phyloP scores from a whole-genome alignment of 2,113 vertebrate species.

The Perca schrenkii region DNA sequence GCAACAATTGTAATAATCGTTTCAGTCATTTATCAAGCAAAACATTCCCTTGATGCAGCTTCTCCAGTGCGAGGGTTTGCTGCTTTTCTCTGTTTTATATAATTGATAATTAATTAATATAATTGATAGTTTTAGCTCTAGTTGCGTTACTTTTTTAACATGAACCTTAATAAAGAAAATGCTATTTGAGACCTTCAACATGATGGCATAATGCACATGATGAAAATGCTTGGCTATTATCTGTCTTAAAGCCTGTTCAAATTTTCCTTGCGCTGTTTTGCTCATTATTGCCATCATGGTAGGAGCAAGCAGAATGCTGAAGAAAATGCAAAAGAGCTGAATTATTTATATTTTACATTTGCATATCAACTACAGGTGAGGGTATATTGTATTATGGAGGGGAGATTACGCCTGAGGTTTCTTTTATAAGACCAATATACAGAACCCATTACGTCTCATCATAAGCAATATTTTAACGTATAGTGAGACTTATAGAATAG shows the following conservation, averaged over 20 bases:
- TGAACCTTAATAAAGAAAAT: background rate
- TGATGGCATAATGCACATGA: background rate
- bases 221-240: background rate
- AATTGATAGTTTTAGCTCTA: background rate
- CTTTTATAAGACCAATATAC: constrained; percentile 53
- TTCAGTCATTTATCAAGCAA: background rate
- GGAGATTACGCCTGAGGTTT: constrained; percentile 56
- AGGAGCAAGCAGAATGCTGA: constrained; percentile 25
- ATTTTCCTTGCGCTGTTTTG: constrained; percentile 31
- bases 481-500: background rate
- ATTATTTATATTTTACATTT: constrained; percentile 77
- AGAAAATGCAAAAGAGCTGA: constrained; percentile 55
- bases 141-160: background rate
- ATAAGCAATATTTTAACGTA: constrained; percentile 48
- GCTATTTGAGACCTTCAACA: background rate
- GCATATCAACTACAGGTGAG: constrained; percentile 67
- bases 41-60: background rate
- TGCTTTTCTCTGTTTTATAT: background rate
- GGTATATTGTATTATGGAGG: constrained; percentile 51
- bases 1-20: background rate
- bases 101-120: background rate
- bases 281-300: constrained; percentile 53
- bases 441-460: constrained; percentile 56
- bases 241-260: background rate
- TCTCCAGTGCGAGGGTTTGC: background rate